A percentile compares a stretch with the other conserved stretches of the same genome.
Evolutionary conservation across 2,113 vertebrate species (phyloP).

Genomic region (Nothobranchius kuhntae): DNA sequence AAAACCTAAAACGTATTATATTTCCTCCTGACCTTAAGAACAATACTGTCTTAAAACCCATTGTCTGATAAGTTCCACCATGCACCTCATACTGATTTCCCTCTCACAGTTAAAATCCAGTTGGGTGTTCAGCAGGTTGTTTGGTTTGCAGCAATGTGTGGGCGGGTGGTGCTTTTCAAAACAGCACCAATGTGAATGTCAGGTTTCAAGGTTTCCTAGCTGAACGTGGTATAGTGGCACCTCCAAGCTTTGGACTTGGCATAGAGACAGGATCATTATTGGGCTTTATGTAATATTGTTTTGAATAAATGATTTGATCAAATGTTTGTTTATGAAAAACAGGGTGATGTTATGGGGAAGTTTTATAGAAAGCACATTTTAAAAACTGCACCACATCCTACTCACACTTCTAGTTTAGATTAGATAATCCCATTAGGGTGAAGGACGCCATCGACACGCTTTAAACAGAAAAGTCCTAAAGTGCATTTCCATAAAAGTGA

Average conservation of each 20-base stretch:
- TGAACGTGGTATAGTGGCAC: neutral
- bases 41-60: neutral
- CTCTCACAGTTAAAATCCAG: neutral
- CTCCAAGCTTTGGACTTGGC: too few species aligned
- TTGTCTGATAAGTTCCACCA: neutral
- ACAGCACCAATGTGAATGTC: too few species aligned
- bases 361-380: too few species aligned
- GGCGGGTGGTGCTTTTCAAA: neutral
- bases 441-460: too few species aligned
- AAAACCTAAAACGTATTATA: neutral
- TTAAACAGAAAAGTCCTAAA: too few species aligned
- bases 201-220: neutral
- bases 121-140: neutral
- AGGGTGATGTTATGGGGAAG: too few species aligned
- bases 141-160: neutral
- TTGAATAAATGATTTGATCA: neutral
- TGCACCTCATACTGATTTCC: neutral
- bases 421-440: too few species aligned
- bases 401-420: too few species aligned
- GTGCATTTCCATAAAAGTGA: too few species aligned
- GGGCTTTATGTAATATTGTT: too few species aligned
- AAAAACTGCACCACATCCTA: too few species aligned
- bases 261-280: too few species aligned
- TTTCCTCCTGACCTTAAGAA: conserved; percentile 2
- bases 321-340: neutral